Percentiles rank a stretch among this genome's conserved stretches.
Evolutionary conservation across 2,797 vertebrate species (phyloP).

Genomic region (Premnoplex brunnescens): DNA sequence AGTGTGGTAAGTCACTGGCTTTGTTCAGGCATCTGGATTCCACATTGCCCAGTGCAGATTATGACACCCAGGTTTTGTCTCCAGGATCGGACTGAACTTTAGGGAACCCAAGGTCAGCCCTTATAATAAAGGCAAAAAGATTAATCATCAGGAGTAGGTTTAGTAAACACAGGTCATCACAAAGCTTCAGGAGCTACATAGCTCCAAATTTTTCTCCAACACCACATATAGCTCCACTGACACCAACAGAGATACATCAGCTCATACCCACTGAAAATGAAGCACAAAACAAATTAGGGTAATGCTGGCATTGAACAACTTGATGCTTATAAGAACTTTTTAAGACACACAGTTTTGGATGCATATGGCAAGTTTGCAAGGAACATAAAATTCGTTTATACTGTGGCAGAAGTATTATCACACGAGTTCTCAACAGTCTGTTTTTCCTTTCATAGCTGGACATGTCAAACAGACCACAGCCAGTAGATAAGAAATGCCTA

Average conservation of each 20-base stretch:
- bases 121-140: background rate
- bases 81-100: background rate
- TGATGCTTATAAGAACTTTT: background rate
- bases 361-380: background rate
- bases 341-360: background rate
- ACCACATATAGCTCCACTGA: background rate
- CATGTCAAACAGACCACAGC: constrained; percentile 3
- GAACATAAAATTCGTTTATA: background rate
- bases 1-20: background rate
- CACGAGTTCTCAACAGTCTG: background rate
- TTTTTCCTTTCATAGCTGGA: background rate
- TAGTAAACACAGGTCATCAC: background rate
- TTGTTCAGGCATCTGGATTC: background rate
- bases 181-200: background rate
- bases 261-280: background rate
- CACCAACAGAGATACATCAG: background rate
- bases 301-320: background rate
- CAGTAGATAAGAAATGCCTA: constrained; percentile 50
- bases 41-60: background rate
- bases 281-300: background rate
- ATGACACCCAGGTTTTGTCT: background rate
- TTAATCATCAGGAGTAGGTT: background rate
- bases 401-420: background rate
- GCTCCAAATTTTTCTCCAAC: background rate
- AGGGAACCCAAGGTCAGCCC: background rate